These are phyloP conservation scores for Ligdia adustata DNA, from an alignment of 2,888 invertebrate genomes.

Conservation along the genomic window DNA sequence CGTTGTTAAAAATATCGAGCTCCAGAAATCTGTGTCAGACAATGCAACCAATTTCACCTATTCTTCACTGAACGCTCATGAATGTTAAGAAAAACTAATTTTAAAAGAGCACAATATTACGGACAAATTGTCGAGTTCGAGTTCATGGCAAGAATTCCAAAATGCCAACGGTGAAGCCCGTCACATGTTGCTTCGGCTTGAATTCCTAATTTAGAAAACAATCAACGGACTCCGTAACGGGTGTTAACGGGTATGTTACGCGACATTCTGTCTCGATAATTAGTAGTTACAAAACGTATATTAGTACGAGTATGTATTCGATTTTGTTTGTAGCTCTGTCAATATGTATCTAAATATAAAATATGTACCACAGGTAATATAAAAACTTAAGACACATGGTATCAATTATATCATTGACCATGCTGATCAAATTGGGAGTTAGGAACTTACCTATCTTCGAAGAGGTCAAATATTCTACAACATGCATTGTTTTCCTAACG, in stretches of 20 bases:
- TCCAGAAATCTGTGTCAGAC: constrained; percentile 19
- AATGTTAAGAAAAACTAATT: constrained; percentile 26
- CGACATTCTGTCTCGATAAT: constrained; percentile 9
- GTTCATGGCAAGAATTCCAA: constrained; percentile 43
- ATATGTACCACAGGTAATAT: too few relatives aligned
- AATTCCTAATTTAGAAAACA: constrained; percentile 51
- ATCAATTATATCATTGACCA: too few relatives aligned
- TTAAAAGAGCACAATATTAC: constrained; percentile 29
- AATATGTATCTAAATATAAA: too few relatives aligned
- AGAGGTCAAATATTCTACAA: too few relatives aligned
- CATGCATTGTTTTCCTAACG: too few relatives aligned
- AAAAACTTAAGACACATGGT: too few relatives aligned
- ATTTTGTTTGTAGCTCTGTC: too few relatives aligned
- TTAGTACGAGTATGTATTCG: too few relatives aligned
- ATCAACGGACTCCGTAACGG: constrained; percentile 38
- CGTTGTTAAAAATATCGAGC: too few relatives aligned
- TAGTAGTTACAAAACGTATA: constrained; percentile 5
- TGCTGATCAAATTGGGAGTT: too few relatives aligned
- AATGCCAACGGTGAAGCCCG: constrained; percentile 42
- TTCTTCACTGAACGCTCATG: constrained; percentile 13
- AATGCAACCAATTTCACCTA: neutral
- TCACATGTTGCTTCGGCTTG: constrained; percentile 41
- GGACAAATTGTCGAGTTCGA: constrained; percentile 24
- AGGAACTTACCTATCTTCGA: too few relatives aligned
- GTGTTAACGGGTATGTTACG: constrained; percentile 24